Percentiles rank a stretch among this genome's conserved stretches.
Evolutionary conservation across 2,888 invertebrate genomes (phyloP).

Genomic region (Pomacea canaliculata): DNA sequence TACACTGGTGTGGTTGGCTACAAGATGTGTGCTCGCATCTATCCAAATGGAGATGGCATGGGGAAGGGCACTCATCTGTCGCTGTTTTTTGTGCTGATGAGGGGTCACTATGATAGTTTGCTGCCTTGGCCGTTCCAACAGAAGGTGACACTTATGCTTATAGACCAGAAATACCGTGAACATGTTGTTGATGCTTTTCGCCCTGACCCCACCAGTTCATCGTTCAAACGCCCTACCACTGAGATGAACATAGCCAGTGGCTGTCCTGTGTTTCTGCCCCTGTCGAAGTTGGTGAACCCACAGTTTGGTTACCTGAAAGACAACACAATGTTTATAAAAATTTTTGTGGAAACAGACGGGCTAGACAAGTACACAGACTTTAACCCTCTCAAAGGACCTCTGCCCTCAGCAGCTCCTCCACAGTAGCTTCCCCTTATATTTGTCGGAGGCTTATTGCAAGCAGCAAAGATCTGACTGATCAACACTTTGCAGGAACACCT

Average conservation of each 20-base stretch:
- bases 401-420: slow-evolving; percentile 21
- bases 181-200: slow-evolving; percentile 67
- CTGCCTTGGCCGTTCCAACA: slow-evolving; percentile 66
- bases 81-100: slow-evolving; percentile 69
- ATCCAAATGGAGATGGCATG: slow-evolving; percentile 68
- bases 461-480: too few relatives aligned
- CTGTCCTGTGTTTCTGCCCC: slow-evolving; percentile 64
- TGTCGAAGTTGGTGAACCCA: slow-evolving; percentile 46
- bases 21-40: slow-evolving; percentile 66
- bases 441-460: not conserved
- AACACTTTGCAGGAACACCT: too few relatives aligned
- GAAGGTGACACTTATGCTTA: slow-evolving; percentile 64
- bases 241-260: slow-evolving; percentile 70
- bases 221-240: slow-evolving; percentile 63
- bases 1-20: slow-evolving; percentile 65
- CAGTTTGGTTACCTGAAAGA: slow-evolving; percentile 56
- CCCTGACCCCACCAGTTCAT: slow-evolving; percentile 65
- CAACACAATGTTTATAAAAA: slow-evolving; percentile 61
- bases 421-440: slow-evolving; percentile 6
- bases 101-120: slow-evolving; percentile 65
- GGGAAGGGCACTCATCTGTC: slow-evolving; percentile 66
- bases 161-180: slow-evolving; percentile 64
- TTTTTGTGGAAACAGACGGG: slow-evolving; percentile 48
- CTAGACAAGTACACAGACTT: slow-evolving; percentile 38
- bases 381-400: slow-evolving; percentile 32